A percentile compares a stretch with the other conserved stretches of the same genome.
Conservation (phyloP, 2,888 invertebrate genomes). For the Nomada fucata region DNA sequence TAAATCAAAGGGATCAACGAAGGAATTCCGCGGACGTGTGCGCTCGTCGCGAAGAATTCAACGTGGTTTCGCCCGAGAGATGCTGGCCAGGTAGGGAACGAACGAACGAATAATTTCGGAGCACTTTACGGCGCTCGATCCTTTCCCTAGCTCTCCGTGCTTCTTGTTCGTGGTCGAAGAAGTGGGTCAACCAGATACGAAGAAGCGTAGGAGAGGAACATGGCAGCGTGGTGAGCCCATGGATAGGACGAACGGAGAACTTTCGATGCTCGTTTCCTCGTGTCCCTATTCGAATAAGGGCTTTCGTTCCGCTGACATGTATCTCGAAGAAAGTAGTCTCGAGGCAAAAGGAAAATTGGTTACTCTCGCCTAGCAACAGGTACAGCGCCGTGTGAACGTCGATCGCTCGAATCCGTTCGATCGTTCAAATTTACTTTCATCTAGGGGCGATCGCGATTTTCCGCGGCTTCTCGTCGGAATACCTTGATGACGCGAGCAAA, state of each 20-base stretch:
- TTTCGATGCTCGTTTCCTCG: constrained; percentile 54
- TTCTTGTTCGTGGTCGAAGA: constrained; percentile 66
- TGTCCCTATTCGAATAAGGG: constrained; percentile 55
- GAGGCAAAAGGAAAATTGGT: constrained; percentile 6
- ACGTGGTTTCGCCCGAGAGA: background rate
- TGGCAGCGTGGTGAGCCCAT: constrained; percentile 51
- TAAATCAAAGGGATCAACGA: background rate
- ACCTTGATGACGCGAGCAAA: constrained; percentile 32
- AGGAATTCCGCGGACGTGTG: background rate
- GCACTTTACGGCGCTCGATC: constrained; percentile 52
- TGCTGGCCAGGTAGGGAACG: constrained; percentile 3
- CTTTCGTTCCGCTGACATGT: constrained; percentile 1
- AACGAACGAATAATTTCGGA: constrained; percentile 67
- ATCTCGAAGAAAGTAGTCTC: background rate
- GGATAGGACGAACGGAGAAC: constrained; percentile 52
- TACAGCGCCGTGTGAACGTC: background rate
- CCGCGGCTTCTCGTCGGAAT: constrained; percentile 31
- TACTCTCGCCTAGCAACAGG: background rate
- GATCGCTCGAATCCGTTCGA: background rate
- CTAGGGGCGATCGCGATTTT: background rate
- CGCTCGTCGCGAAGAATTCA: background rate
- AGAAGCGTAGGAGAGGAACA: constrained; percentile 68
- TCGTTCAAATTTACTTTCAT: background rate
- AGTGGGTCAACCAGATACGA: constrained; percentile 78
- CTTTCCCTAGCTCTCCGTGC: constrained; percentile 66